Base-by-base conservation (phyloP, 1,140 invertebrate species). In the Drosophila carrolli region DNA sequence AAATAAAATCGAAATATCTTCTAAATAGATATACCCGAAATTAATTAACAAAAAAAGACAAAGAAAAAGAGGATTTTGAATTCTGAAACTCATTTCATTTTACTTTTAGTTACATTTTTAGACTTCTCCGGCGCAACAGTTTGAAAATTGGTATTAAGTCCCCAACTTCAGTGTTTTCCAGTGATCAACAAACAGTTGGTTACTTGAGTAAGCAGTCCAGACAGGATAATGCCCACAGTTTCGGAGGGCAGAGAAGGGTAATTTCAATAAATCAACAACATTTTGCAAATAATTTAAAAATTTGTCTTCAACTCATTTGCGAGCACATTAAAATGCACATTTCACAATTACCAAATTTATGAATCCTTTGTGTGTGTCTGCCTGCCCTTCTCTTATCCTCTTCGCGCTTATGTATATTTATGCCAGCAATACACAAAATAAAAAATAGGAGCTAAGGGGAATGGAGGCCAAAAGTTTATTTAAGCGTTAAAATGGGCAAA, bases 291-390 rank as follows among this genome's bases (percentile, higher is more conserved):
- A 72, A 72, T 72, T 72, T 66, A 72, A 71, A 71, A 72, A 72
- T 72, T 72, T 72, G 68, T 72, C 68, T 72, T 72, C 50, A 75
- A 62, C 67, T 77, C 78, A 82, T 74, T 77, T 81, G 78, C 71
- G 40, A 57, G 72, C 71, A 75, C 41, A 72, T 72, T 72, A 72
- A 72, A 72, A 75, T 74, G 71, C 62, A 77, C 62, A 81, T 71
- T 81, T 70, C 75, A 75, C 66, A 75, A 78, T 88, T 85, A 74
- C 35, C 32, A 79, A 79, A 86, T 82, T 88, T 86, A 85, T 88
- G 78, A 85, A 76, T 79, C 67, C 67, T 72, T 79, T 78, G 60
- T 60, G 80, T 43, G 29, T 43, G 37, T 14, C 47, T 38, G 47
- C 35, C 55, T 47, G 38, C 48, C n/a, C 41, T 43, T 50, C 56